Base-by-base conservation (phyloP, 2,113 vertebrate species). In the Phaetusa simplex region DNA sequence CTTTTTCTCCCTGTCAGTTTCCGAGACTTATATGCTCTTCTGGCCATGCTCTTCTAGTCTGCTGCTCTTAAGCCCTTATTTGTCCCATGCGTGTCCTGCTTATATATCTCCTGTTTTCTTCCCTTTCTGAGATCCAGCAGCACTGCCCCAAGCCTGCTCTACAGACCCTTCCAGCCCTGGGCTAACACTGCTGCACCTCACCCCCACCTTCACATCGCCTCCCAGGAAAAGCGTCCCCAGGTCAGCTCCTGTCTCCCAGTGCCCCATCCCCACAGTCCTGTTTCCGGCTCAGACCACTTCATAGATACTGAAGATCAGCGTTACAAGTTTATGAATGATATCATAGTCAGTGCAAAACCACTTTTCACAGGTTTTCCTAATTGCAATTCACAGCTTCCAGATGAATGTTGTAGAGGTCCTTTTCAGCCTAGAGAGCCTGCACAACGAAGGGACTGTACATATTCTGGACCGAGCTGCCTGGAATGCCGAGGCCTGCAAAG, bases 131-230 rank as follows among this genome's bases (percentile, higher is more conserved):
- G 11, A 29, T 5, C 4, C 17, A 12, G 27, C 59, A 67, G 50
- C 1, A 0, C 42, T 38, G n/a, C 12, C 55, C 16, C 55, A 14
- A 2, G 3, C 11, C 36, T 4, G 34, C 40, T 32, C 43, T 32
- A 17, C 29, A 9, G 23, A 9, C 12, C 4, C 27, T 32, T 36
- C 58, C 58, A 62, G 42, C 52, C 29, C 21, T 0, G 0, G 4
- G 22, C 30, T 21, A 3, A 18, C 4, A 4, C 12, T 17, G 30
- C 30, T 40, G 32, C 53, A 18, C 34, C 21, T 40, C 20, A 4
- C 15, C 20, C 26, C 9, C 0, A 1, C 36, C 58, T 11, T 21
- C 61, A 2, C 16, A 1, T 7, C 5, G 0, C 8, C 47, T 26
- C 62, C 58, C 38, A 9, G 22, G 15, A 10, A 11, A 36, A 36